phyloP scores from a whole-genome alignment of 2,888 invertebrate genomes.

The Apamea sordens region DNA sequence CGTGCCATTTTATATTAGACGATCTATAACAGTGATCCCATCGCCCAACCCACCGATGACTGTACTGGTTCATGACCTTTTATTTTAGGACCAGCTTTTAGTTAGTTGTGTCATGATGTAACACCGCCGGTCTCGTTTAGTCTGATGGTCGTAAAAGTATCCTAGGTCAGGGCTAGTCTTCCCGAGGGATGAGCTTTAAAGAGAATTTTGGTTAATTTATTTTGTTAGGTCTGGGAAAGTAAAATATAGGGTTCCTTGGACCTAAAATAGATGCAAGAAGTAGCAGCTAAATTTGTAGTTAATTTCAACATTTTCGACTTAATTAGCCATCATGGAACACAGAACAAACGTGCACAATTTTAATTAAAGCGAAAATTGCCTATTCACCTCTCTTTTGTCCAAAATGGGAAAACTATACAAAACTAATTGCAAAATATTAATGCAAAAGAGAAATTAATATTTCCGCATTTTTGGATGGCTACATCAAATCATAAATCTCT shows the following conservation, averaged over 20 bases:
- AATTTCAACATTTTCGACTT: not conserved
- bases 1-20: no score
- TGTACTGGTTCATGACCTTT: constrained; percentile 1
- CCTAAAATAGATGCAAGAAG: not conserved
- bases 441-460: not conserved
- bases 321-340: not conserved
- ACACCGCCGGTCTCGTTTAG: not conserved
- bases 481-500: not conserved
- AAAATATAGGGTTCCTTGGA: not conserved
- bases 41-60: not conserved
- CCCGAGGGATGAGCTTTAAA: not conserved
- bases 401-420: not conserved
- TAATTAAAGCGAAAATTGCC: not conserved
- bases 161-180: not conserved
- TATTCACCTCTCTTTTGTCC: not conserved
- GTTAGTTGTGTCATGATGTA: not conserved
- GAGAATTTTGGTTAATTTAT: not conserved
- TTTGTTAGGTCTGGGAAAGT: not conserved
- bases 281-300: not conserved
- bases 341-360: not conserved
- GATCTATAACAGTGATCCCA: not conserved
- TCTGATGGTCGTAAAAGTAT: not conserved
- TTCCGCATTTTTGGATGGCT: not conserved
- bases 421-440: not conserved
- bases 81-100: no score